phyloP scores from a whole-genome alignment of 2,113 vertebrate genomes.

The Oophaga pumilio region DNA sequence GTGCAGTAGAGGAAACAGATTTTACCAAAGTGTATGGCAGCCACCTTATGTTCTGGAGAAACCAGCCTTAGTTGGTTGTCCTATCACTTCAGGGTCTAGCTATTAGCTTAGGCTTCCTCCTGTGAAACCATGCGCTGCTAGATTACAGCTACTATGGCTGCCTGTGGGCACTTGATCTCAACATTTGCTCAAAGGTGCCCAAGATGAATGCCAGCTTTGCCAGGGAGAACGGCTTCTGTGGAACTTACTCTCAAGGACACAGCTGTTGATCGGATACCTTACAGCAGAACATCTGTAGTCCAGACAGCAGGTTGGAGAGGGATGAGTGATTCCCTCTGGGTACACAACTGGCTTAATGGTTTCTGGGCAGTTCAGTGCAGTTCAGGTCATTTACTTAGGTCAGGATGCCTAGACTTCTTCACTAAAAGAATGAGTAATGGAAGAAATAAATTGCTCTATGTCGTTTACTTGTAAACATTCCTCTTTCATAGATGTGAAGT shows the following conservation, averaged over 20 bases:
- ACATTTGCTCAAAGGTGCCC: slow-evolving; percentile 22
- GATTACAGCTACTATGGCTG: slow-evolving; percentile 13
- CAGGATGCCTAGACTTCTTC: neutral
- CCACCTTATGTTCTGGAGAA: slow-evolving; percentile 38
- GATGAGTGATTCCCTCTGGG: slow-evolving; percentile 31
- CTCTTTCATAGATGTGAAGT: neutral
- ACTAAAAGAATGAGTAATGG: neutral
- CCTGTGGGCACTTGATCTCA: slow-evolving; percentile 27
- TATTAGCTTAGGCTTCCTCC: neutral
- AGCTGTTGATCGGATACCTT: slow-evolving; percentile 54
- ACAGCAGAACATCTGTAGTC: slow-evolving; percentile 55
- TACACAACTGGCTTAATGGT: slow-evolving; percentile 25
- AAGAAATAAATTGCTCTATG: neutral
- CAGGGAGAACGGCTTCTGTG: slow-evolving; percentile 13
- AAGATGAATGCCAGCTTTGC: slow-evolving; percentile 17
- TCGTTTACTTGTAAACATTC: no score
- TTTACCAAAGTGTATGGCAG: slow-evolving; percentile 24
- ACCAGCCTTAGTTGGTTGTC: slow-evolving; percentile 38
- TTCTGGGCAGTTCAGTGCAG: neutral
- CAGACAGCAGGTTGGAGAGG: slow-evolving; percentile 37
- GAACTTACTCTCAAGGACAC: slow-evolving; percentile 36
- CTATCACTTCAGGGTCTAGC: slow-evolving; percentile 37
- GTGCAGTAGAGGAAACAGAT: slow-evolving; percentile 22
- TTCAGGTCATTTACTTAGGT: slow-evolving; percentile 32
- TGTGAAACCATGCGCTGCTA: neutral